Evolutionary conservation across 2,797 vertebrate genomes (phyloP), one percentile per base, ranked within the genome.

Genomic region (Moxostoma hubbsi): DNA sequence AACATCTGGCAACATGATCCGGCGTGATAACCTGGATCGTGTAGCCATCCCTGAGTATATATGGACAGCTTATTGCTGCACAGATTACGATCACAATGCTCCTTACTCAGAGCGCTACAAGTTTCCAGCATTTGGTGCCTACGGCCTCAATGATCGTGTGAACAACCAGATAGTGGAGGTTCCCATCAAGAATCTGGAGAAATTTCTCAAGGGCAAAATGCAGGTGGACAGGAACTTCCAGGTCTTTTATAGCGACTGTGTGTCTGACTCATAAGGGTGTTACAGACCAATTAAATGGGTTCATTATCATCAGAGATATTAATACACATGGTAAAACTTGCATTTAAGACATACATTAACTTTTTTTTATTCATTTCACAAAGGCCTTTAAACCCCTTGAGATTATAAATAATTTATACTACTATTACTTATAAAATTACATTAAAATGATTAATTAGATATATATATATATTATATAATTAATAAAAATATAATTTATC

Each of bases 31-130:
- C 86, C 77, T 87, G 77, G 90, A 93, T 80, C 80, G 90, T 0
- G 88, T 93, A 54, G 91, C 88, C 3, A 84, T 93, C 9, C 92
- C 92, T 0, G 91, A 94, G 82, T 92, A 90, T 75, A 80, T 91
- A 87, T 93, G 92, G 92, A 90, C 92, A 0, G 90, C 92, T 11
- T 93, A 93, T 80, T 93, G 92, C 89, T 94, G 92, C 86, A 88
- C 84, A 0, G 87, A 91, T 12, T 93, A 90, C 0, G 93, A 93
- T 83, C 90, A 89, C 67, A 94, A 94, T 0, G 90, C 90, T 0
- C 91, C 93, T 0, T 93, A 91, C 81, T 88, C 87, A 50, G 87
- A 91, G 71, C 87, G 92, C 46, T 93, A 94, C 86, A 94, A 93
- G 82, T 92, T 94, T 83, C 92, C 91, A 0, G 88, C 87, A 9